phyloP scores from a whole-genome alignment of 1,140 invertebrate species.

The Adelges cooleyi region DNA sequence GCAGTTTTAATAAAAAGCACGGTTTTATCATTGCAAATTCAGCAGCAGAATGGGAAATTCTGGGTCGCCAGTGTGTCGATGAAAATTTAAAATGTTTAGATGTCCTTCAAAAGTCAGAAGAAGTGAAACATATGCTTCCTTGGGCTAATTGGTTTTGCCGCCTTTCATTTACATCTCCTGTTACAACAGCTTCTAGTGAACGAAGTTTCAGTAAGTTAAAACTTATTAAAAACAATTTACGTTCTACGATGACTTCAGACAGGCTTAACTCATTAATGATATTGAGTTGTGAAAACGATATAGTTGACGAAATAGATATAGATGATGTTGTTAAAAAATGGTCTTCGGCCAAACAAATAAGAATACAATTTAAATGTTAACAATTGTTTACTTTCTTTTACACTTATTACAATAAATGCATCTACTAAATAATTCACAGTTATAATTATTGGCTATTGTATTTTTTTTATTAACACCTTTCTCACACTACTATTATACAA shows the following conservation, averaged over 20 bases:
- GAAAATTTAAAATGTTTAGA: too few relatives aligned
- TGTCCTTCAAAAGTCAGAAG: too few relatives aligned
- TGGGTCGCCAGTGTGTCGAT: too few relatives aligned
- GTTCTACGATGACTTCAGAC: neutral
- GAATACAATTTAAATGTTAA: too few relatives aligned
- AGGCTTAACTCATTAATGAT: neutral
- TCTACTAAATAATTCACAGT: too few relatives aligned
- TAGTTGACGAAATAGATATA: neutral
- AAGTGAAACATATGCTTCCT: neutral
- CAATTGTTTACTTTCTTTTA: too few relatives aligned
- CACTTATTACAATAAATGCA: too few relatives aligned
- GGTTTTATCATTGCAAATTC: constrained; percentile 11
- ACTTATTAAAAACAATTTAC: neutral
- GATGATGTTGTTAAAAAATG: neutral
- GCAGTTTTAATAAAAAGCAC: constrained; percentile 7
- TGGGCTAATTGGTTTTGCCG: neutral
- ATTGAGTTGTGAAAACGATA: neutral
- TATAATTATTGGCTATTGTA: too few relatives aligned
- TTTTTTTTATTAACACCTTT: too few relatives aligned
- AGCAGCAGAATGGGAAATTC: neutral
- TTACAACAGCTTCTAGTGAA: neutral
- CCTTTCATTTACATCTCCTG: neutral
- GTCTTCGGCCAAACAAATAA: neutral
- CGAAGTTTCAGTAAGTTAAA: neutral
- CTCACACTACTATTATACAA: too few relatives aligned